Percentiles rank a stretch among this genome's conserved stretches.
These are phyloP conservation scores for Lysandra bellargus DNA, from an alignment of 2,888 invertebrate genomes.

Conservation along the genomic window DNA sequence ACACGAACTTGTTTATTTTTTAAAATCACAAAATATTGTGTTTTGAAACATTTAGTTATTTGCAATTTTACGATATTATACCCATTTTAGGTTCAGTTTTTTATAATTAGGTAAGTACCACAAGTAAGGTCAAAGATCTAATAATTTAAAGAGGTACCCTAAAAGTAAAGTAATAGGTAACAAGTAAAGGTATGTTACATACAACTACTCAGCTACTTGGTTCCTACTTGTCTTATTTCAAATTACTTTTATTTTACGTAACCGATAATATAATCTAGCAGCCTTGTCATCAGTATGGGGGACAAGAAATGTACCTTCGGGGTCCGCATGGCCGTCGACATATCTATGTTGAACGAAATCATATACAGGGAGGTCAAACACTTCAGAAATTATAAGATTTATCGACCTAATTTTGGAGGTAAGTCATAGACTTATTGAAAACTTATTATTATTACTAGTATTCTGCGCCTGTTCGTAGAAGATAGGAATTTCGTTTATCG, in stretches of 20 bases:
- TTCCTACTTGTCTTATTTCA: too few relatives aligned
- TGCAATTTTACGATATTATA: not conserved
- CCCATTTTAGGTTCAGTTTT: not conserved
- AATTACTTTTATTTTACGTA: too few relatives aligned
- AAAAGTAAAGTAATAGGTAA: too few relatives aligned
- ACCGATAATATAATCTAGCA: too few relatives aligned
- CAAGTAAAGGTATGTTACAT: too few relatives aligned
- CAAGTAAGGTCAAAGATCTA: too few relatives aligned
- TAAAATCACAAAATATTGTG: not conserved
- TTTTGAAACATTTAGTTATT: not conserved
- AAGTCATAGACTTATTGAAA: constrained; percentile 45
- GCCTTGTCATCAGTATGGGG: constrained; percentile 36
- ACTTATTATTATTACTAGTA: too few relatives aligned
- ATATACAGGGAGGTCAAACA: constrained; percentile 68
- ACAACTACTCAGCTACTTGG: too few relatives aligned
- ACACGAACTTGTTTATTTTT: not conserved
- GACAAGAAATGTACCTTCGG: constrained; percentile 60
- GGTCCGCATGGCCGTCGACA: constrained; percentile 65
- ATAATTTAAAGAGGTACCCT: too few relatives aligned
- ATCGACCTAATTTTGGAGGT: constrained; percentile 73
- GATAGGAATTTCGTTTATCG: too few relatives aligned
- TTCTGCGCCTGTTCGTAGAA: too few relatives aligned
- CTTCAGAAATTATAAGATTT: constrained; percentile 71
- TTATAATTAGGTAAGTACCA: not conserved
- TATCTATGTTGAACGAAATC: constrained; percentile 71